A percentile compares a stretch with the other conserved stretches of the same genome.
Evolutionary conservation across 2,113 vertebrate species (phyloP).

Genomic region (Perca fluviatilis): DNA sequence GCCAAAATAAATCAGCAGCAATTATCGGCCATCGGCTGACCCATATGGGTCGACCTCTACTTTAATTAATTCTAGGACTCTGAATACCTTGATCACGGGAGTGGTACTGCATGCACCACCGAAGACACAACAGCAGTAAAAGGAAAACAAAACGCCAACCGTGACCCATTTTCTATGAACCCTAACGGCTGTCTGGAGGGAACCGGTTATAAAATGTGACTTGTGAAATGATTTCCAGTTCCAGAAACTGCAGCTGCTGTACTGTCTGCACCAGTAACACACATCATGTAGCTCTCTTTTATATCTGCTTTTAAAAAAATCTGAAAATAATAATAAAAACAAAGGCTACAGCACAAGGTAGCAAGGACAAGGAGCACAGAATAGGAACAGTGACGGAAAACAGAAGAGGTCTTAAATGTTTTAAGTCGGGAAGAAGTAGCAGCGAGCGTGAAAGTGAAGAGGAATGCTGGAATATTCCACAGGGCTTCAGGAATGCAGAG

Average conservation of each 20-base stretch:
- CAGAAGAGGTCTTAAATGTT: neutral
- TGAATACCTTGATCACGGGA: neutral
- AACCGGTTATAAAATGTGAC: too few relatives aligned
- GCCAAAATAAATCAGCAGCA: too few relatives aligned
- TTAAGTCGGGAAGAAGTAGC: neutral
- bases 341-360: too few relatives aligned
- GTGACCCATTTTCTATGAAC: neutral
- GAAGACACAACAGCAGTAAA: too few relatives aligned
- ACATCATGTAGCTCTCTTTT: neutral
- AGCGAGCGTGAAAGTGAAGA: slow-evolving; percentile 16
- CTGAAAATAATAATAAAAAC: neutral
- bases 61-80: neutral
- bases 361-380: neutral
- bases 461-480: slow-evolving; percentile 71
- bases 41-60: too few relatives aligned
- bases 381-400: neutral
- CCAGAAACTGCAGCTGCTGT: neutral
- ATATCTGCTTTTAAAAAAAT: neutral
- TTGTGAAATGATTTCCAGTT: neutral
- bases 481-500: slow-evolving; percentile 69
- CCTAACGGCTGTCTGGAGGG: neutral
- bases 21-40: too few relatives aligned
- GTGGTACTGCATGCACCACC: neutral
- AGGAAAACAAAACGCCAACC: neutral
- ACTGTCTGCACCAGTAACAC: too few relatives aligned